Base-by-base conservation (phyloP, 1,140 invertebrate species). In the Coptotermes formosanus region DNA sequence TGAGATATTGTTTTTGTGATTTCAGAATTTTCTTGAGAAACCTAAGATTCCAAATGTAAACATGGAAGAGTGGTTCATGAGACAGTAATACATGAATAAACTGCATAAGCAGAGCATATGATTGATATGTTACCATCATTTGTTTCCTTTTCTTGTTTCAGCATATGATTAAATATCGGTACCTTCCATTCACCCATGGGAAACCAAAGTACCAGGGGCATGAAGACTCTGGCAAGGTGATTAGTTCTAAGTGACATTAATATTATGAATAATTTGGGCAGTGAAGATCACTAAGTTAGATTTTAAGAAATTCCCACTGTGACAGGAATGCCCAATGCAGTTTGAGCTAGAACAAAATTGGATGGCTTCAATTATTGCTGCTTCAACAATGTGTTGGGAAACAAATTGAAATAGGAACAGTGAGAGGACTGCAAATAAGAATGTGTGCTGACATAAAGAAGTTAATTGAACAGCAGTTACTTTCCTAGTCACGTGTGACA, bases 91-190 rank as follows among this genome's bases (percentile, higher is more conserved):
- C 19, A 55, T 55, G 14, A 19, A 55, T 19, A 59, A 84, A 1
- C 23, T 16, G 12, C 21, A 82, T 30, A 48, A 16, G 48, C 16
- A 48, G 48, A 48, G 48, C 16, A 0, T 81, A 81, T 43, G 14
- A 9, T 44, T 6, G 4, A 38, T 83, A 32, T 25, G 21, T 86
- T 38, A 32, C 83, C n/a, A 43, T 32, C 7, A 82, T 86, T 82
- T 69, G n/a, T 86, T 86, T 86, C 85, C 85, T 88, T 90, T 89
- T 90, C 91, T 90, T 89, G 92, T 96, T 95, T 87, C 94, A 99
- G 98, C 99, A 99, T 92, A 99, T 99, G 99, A 97, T 99, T 89
- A 99, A 98, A 92, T 99, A 99, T 92, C 95, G 96, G 91, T 99
- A 99, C 92, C 92, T 99, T 90, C 99, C 99, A 86, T 99, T 99